Percentiles rank a stretch among this genome's conserved stretches.
phyloP scores from a whole-genome alignment of 1,140 invertebrate genomes.

The Popillia japonica region DNA sequence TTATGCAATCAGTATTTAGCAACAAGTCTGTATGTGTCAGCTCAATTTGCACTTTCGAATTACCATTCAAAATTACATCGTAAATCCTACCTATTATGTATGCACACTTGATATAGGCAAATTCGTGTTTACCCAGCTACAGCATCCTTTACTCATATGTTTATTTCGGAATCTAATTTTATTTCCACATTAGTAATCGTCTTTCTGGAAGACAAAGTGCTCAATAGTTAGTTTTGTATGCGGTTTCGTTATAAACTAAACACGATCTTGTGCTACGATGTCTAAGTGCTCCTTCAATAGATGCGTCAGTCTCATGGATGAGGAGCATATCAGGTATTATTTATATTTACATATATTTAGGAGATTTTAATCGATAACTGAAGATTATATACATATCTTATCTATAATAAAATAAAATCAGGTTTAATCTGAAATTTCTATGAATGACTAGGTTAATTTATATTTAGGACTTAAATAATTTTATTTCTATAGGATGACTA shows the following conservation, averaged over 20 bases:
- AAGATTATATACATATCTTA: neutral
- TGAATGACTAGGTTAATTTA: neutral
- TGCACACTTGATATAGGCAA: neutral
- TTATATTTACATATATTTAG: neutral
- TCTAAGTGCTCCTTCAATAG: slow-evolving; percentile 20
- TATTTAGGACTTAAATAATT: neutral
- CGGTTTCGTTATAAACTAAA: slow-evolving; percentile 16
- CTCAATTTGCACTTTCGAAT: too few species aligned
- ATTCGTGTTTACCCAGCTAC: neutral
- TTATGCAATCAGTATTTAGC: too few species aligned
- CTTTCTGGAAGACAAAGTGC: neutral
- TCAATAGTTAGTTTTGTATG: neutral
- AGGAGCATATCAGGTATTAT: neutral
- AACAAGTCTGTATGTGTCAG: too few species aligned
- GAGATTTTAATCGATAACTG: neutral
- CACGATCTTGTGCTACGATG: neutral
- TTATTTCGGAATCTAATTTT: slow-evolving; percentile 32
- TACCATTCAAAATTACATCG: too few species aligned
- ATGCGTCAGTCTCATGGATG: slow-evolving; percentile 32
- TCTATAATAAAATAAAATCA: neutral
- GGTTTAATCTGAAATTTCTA: neutral
- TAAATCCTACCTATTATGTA: too few species aligned
- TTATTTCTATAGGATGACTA: neutral
- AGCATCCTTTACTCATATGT: neutral
- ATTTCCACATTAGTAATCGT: neutral